Conservation (phyloP, 1,140 invertebrate species). For the Lucilia cuprina region DNA sequence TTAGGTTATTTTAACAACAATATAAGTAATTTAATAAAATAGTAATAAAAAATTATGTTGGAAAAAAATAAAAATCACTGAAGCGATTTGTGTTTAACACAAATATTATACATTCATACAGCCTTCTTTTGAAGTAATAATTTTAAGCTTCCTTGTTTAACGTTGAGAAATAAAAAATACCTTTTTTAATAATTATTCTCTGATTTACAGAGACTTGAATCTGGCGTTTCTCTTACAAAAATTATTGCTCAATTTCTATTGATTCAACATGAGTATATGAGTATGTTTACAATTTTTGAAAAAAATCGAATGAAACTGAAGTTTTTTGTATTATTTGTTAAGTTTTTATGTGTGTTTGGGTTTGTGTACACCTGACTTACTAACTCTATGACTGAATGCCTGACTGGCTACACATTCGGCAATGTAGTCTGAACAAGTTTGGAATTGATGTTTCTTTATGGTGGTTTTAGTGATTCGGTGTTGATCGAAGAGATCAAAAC, state of each 20-base stretch:
- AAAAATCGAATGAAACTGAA: neutral
- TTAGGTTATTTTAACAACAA: no score
- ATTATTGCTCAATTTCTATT: constrained; percentile 4
- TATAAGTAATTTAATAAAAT: no score
- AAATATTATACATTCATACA: constrained; percentile 7
- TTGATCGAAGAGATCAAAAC: constrained; percentile 16
- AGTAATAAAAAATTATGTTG: no score
- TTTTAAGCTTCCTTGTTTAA: constrained; percentile 19
- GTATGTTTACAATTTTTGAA: neutral
- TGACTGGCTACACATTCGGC: no score
- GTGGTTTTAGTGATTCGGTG: neutral
- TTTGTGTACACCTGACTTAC: neutral
- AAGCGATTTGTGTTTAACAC: neutral
- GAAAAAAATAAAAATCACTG: constrained; percentile 23
- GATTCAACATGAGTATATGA: neutral
- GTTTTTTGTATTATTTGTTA: neutral
- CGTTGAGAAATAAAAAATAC: neutral
- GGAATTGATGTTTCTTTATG: neutral
- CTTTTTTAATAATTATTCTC: neutral
- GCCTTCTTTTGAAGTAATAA: neutral
- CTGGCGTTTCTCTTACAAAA: neutral
- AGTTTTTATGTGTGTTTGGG: no score
- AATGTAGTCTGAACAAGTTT: neutral
- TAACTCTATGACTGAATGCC: no score
- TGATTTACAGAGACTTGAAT: neutral